phyloP scores from a whole-genome alignment of 92 coral and sea anemone genomes.

The Phenganax subtilis region DNA sequence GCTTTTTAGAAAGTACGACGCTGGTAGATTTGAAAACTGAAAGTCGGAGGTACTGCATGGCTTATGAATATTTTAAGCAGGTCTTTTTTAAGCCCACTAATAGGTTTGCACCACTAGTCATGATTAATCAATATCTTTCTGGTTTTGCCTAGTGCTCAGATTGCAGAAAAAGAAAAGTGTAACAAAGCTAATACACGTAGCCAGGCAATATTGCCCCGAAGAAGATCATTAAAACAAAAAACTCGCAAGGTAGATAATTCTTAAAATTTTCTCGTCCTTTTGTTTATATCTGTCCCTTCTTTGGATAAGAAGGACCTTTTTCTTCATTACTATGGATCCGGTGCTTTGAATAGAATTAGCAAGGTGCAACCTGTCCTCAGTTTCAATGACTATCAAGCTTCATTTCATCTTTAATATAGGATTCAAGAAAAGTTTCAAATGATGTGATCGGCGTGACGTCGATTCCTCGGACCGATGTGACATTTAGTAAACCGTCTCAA shows the following conservation, averaged over 20 bases:
- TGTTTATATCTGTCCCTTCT: background rate
- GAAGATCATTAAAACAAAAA: conserved; percentile 15
- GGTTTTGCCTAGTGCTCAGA: background rate
- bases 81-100: no score
- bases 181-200: background rate
- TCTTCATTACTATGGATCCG: background rate
- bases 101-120: no score
- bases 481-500: conserved; percentile 1
- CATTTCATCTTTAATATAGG: background rate
- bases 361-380: no score
- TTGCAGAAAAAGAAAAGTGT: background rate
- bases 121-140: no score
- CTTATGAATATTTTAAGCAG: no score
- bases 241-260: conserved; percentile 1
- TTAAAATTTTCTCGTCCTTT: background rate
- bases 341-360: no score
- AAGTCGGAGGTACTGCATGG: no score
- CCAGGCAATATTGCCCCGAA: conserved; percentile 24
- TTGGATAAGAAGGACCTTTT: background rate
- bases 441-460: conserved; percentile 79
- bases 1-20: no score
- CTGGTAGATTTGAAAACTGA: no score
- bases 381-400: background rate
- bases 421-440: conserved; percentile 49
- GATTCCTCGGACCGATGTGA: conserved; percentile 41